A percentile compares a stretch with the other conserved stretches of the same genome.
These are phyloP conservation scores for Chaetodon auriga DNA, from an alignment of 2,113 vertebrate species.

Conservation along the genomic window DNA sequence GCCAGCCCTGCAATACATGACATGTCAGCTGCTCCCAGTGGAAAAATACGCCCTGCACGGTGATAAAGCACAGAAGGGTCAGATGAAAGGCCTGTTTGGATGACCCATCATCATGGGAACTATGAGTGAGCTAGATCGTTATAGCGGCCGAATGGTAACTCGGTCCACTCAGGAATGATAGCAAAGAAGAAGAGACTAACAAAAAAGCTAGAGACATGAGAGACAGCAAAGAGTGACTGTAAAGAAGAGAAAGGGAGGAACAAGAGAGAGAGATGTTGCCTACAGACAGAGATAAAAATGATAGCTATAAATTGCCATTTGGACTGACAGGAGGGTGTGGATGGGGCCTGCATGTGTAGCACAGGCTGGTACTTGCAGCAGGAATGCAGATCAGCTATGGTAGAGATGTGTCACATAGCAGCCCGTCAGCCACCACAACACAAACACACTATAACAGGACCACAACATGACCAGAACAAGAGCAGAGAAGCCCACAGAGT, in stretches of 20 bases:
- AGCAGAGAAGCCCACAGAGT: too few relatives aligned
- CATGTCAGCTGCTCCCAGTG: conserved; percentile 41
- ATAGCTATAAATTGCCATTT: conserved; percentile 12
- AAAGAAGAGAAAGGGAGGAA: background rate
- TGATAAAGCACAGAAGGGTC: conserved; percentile 43
- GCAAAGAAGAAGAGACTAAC: background rate
- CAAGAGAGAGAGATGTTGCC: conserved; percentile 25
- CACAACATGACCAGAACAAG: background rate
- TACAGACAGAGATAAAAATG: conserved; percentile 24
- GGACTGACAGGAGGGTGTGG: background rate
- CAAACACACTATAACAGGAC: background rate
- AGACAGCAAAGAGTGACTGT: background rate
- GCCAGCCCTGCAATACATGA: conserved; percentile 6
- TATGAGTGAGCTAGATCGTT: conserved; percentile 1
- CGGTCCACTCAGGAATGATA: background rate
- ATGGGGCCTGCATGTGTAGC: background rate
- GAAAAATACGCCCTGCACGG: conserved; percentile 29
- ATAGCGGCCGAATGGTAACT: conserved; percentile 18
- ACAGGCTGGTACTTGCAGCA: conserved; percentile 65
- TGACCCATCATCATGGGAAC: conserved; percentile 49
- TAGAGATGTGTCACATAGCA: conserved; percentile 36
- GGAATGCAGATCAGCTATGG: conserved; percentile 57
- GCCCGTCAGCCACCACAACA: conserved; percentile 2
- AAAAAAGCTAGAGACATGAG: background rate
- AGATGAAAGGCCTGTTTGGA: conserved; percentile 9